A percentile compares a stretch with the other conserved stretches of the same genome.
phyloP scores from a whole-genome alignment of 2,797 vertebrate genomes.

The Peromyscus melanophrys region DNA sequence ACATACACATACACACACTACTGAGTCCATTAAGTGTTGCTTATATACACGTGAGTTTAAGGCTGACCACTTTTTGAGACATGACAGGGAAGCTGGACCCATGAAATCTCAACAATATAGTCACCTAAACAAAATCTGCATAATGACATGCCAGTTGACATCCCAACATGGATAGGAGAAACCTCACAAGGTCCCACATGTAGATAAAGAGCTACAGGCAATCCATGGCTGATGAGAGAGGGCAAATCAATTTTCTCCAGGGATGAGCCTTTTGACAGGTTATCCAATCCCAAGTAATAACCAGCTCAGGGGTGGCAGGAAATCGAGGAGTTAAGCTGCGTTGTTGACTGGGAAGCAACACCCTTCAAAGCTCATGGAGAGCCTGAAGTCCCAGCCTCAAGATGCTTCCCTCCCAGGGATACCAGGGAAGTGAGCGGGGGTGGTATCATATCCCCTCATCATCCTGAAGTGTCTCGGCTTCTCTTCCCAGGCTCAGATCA shows the following conservation, averaged over 20 bases:
- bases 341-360: not conserved
- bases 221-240: not conserved
- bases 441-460: not conserved
- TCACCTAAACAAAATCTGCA: not conserved
- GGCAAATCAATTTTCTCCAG: not conserved
- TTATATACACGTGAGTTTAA: not conserved
- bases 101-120: not conserved
- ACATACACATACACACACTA: not conserved
- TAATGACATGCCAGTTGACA: not conserved
- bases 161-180: not conserved
- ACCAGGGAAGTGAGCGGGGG: not conserved
- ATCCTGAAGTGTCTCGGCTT: not conserved
- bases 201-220: not conserved
- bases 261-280: not conserved
- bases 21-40: not conserved
- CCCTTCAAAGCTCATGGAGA: not conserved
- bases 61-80: not conserved
- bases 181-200: not conserved
- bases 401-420: not conserved
- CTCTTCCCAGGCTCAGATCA: not conserved
- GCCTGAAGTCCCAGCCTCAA: not conserved
- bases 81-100: not conserved
- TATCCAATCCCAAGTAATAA: not conserved
- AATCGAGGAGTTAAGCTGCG: too few species aligned
- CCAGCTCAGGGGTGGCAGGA: not conserved